phyloP scores from a whole-genome alignment of 92 coral and sea anemone species.

The Epizoanthus fatuus region DNA sequence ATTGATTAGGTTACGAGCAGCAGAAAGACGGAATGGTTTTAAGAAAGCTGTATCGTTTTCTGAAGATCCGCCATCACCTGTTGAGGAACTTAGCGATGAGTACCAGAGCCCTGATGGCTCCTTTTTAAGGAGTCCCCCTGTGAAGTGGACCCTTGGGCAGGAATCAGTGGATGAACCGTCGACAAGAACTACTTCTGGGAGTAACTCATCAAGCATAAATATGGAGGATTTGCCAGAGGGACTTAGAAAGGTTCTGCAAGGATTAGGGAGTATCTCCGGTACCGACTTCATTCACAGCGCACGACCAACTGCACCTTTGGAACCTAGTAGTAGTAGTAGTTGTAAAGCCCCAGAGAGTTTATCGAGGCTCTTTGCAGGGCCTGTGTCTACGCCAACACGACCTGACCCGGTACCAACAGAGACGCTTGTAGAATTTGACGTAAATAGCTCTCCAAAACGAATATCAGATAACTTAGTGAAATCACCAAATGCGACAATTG shows the following conservation, averaged over 20 bases:
- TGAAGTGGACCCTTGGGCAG: neutral
- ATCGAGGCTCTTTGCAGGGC: conserved; percentile 17
- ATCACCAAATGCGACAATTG: neutral
- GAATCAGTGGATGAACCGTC: no score
- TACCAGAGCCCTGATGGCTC: neutral
- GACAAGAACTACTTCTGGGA: neutral
- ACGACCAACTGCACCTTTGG: neutral
- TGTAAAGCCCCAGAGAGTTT: conserved; percentile 25
- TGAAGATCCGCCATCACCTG: conserved; percentile 11
- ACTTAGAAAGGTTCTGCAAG: conserved; percentile 20
- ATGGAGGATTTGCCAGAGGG: conserved; percentile 40
- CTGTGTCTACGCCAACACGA: neutral
- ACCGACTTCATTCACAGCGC: conserved; percentile 16
- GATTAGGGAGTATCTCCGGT: conserved; percentile 8
- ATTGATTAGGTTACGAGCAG: neutral
- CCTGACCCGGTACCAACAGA: neutral
- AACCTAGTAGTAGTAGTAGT: neutral
- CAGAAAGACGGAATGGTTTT: neutral
- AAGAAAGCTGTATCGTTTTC: conserved; percentile 33
- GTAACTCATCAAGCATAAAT: conserved; percentile 14
- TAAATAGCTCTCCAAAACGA: neutral
- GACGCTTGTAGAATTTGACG: neutral
- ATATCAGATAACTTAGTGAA: neutral
- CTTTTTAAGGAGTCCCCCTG: neutral
- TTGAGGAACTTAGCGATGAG: conserved; percentile 31